Evolutionary conservation across 2,888 invertebrate genomes (phyloP).

Genomic region (Willowsia nigromaculata): DNA sequence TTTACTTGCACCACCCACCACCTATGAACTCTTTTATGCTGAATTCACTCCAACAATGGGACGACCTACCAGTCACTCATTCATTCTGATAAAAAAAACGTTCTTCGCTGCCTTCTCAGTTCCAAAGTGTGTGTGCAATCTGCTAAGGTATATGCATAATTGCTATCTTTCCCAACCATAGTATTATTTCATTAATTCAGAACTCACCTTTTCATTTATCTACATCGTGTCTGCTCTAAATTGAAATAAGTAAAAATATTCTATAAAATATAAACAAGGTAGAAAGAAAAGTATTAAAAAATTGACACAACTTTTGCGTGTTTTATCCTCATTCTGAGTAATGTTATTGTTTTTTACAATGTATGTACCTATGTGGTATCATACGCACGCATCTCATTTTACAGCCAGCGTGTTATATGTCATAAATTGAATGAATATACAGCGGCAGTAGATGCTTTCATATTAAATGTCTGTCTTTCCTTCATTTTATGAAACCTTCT

Average conservation of each 20-base stretch:
- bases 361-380: not conserved
- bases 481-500: not conserved
- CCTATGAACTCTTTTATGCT: constrained; percentile 19
- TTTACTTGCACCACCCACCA: not conserved
- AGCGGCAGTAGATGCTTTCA: not conserved
- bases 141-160: constrained; percentile 29
- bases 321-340: constrained; percentile 59
- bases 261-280: constrained; percentile 5
- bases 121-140: not conserved
- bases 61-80: constrained; percentile 66
- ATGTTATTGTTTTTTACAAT: constrained; percentile 15
- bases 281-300: constrained; percentile 50
- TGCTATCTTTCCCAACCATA: constrained; percentile 38
- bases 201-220: constrained; percentile 43
- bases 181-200: constrained; percentile 66
- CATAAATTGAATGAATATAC: not conserved
- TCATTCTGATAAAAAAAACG: constrained; percentile 42
- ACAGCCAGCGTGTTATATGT: not conserved
- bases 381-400: constrained; percentile 24
- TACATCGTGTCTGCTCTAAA: not conserved
- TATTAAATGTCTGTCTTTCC: not conserved
- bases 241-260: constrained; percentile 36
- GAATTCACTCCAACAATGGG: constrained; percentile 63
- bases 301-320: constrained; percentile 66
- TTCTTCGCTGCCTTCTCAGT: not conserved